A percentile compares a stretch with the other conserved stretches of the same genome.
Conservation (phyloP, 2,113 vertebrate genomes). For the Turdus rufiventris region DNA sequence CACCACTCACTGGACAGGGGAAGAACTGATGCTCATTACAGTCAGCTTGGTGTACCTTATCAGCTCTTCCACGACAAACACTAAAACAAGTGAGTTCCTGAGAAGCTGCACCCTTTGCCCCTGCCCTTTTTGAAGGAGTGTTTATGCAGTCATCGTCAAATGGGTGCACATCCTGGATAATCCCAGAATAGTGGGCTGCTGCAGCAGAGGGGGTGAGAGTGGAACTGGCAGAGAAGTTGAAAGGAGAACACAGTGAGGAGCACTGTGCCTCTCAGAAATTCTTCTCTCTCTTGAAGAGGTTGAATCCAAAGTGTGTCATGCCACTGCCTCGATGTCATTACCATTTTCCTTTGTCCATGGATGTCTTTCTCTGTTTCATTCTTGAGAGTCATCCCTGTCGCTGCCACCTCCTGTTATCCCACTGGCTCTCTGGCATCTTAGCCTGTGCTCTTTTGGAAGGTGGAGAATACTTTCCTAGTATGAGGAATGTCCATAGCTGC, state of each 20-base stretch:
- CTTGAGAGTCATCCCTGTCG: background rate
- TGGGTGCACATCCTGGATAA: background rate
- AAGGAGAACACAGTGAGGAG: rapidly evolving
- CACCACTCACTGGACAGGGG: rapidly evolving
- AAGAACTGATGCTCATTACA: background rate
- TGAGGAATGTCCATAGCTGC: background rate
- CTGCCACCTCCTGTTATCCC: background rate
- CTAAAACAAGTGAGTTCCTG: background rate
- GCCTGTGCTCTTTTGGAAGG: background rate
- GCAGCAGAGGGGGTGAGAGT: background rate
- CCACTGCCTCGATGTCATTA: background rate
- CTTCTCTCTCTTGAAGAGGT: background rate
- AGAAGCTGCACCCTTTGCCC: background rate
- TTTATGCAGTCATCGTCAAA: background rate
- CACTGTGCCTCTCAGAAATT: background rate
- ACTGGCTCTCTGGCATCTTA: background rate
- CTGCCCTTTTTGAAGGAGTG: background rate
- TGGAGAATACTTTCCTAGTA: background rate
- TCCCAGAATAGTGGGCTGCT: background rate
- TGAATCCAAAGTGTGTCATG: background rate
- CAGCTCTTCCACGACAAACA: rapidly evolving
- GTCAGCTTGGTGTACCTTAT: background rate
- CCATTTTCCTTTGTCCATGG: background rate
- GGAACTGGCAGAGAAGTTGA: background rate
- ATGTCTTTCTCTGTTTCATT: background rate